Evolutionary conservation across 2,797 vertebrate genomes (phyloP).

Genomic region (Clarias fuscus): DNA sequence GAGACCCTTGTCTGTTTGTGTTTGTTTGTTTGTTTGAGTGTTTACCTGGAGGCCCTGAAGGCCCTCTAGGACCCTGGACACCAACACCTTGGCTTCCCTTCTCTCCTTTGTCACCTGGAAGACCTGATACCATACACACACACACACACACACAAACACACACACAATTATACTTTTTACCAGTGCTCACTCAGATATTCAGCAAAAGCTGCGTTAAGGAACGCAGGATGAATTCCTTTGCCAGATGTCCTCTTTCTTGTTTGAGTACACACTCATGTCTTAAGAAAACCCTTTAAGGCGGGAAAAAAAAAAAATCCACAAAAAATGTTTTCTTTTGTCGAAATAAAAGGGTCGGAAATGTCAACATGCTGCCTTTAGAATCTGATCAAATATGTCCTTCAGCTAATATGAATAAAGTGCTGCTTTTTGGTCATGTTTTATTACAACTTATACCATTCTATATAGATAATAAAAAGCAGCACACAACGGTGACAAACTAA

Average conservation of each 20-base stretch:
- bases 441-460: neutral
- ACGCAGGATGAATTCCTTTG: constrained; percentile 15
- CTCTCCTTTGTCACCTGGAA: constrained; percentile 88
- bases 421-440: neutral
- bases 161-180: neutral
- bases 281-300: neutral
- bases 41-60: constrained; percentile 84
- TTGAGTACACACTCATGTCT: constrained; percentile 1
- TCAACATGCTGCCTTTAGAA: neutral
- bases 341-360: neutral
- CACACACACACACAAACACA: constrained; percentile 41
- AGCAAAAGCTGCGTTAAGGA: neutral
- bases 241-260: constrained; percentile 19
- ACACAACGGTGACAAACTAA: neutral
- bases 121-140: constrained; percentile 71
- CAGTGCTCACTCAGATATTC: constrained; percentile 14
- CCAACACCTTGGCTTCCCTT: constrained; percentile 86
- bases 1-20: neutral
- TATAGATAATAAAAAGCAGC: too few relatives aligned
- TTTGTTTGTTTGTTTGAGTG: neutral
- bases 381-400: neutral
- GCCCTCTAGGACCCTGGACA: constrained; percentile 89
- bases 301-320: neutral
- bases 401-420: neutral
- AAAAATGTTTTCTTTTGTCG: neutral